Conservation (phyloP, 2,113 vertebrate species). For the Alouatta palliata region DNA sequence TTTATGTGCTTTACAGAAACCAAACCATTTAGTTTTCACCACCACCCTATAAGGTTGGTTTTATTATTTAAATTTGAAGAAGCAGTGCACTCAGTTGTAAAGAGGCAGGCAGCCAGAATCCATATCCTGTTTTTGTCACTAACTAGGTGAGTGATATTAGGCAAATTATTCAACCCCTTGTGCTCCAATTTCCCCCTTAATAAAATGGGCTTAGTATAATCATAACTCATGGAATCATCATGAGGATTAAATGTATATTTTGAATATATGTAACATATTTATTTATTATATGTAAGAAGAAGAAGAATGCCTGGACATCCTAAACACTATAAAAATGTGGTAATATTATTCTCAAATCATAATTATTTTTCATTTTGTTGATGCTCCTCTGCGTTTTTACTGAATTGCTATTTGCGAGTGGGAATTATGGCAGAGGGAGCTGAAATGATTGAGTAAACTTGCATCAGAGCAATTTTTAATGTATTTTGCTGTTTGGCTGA, state of each 20-base stretch:
- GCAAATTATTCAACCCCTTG: not conserved
- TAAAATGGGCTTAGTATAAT: not conserved
- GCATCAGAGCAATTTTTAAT: not conserved
- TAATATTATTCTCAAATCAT: not conserved
- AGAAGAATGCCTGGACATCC: not conserved
- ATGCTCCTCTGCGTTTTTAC: not conserved
- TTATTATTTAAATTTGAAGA: not conserved
- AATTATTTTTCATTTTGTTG: conserved; percentile 5
- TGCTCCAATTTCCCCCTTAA: not conserved
- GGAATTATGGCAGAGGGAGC: not conserved
- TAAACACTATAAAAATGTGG: not conserved
- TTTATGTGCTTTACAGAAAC: not conserved
- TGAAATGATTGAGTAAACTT: not conserved
- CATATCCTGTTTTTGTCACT: not conserved
- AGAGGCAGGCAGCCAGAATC: not conserved
- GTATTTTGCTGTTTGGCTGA: conserved; percentile 1
- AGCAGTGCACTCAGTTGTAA: not conserved
- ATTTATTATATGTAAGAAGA: not conserved
- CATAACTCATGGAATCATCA: conserved; percentile 1
- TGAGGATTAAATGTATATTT: not conserved
- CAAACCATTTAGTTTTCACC: not conserved
- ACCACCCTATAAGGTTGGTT: not conserved
- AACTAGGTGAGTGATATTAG: not conserved
- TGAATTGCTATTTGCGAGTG: not conserved
- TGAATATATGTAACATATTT: not conserved